Conservation (phyloP, 2,113 vertebrate genomes). For the Sigmodon hispidus region DNA sequence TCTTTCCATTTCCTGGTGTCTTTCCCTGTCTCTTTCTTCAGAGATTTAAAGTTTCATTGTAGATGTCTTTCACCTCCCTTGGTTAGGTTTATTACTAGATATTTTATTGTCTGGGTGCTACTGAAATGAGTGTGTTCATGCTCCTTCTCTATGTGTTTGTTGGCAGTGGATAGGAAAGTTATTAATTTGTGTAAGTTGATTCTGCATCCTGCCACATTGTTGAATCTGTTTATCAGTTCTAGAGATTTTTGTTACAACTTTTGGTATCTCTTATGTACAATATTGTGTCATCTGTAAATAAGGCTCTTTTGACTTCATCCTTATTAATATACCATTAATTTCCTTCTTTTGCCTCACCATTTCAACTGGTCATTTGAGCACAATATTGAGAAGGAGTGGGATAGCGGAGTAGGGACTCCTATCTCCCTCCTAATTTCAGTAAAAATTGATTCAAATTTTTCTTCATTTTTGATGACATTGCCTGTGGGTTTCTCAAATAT, state of each 20-base stretch:
- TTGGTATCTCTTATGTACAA: not conserved
- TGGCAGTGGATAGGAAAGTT: not conserved
- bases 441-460: not conserved
- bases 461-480: not conserved
- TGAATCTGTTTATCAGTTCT: not conserved
- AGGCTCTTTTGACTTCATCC: not conserved
- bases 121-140: not conserved
- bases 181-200: not conserved
- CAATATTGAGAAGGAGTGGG: not conserved
- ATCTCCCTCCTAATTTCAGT: not conserved
- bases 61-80: not conserved
- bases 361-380: not conserved
- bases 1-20: not conserved
- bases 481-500: not conserved
- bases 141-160: not conserved
- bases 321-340: not conserved
- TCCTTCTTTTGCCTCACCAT: not conserved
- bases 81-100: not conserved
- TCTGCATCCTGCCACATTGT: not conserved
- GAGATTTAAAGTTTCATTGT: not conserved
- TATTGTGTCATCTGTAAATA: not conserved
- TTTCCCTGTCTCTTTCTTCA: not conserved
- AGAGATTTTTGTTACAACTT: not conserved
- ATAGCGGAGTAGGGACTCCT: not conserved
- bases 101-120: not conserved